Evolutionary conservation across 2,888 invertebrate genomes (phyloP), one percentile per base, ranked within the genome.

Genomic region (Andrena flavipes): DNA sequence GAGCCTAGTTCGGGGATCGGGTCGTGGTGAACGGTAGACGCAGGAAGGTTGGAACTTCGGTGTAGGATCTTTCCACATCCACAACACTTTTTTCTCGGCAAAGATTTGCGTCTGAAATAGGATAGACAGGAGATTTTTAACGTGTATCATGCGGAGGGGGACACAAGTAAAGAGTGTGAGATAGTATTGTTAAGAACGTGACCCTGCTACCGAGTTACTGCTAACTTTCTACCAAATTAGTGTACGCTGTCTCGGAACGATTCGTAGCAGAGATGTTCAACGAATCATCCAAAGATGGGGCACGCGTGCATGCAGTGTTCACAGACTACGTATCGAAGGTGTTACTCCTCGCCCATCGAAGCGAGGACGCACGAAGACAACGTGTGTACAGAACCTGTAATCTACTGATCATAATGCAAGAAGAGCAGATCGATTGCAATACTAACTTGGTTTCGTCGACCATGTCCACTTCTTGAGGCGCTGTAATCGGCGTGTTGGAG

Each of bases 361-460:
- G 7, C 3, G 20, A 29, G 8, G 56, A 51, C 10, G 23, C 7
- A 13, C 56, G 59, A 56, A n/a, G 20, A 56, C 35, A n/a, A 30
- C 8, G 35, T 54, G 51, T 49, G 20, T 10, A 26, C 26, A 5
- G 49, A 54, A 48, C 23, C 49, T 35, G 2, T 42, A 16, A 13
- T 74, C 60, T 62, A 67, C 30, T n/a, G 42, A 59, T 62, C 0
- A 23, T 16, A 51, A 42, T 42, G 42, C 16, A 51, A 4, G 13
- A 5, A 54, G n/a, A 54, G 16, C 10, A 68, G 35, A 49, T 63
- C 20, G 51, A 76, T 65, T 76, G 23, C 51, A 83, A 84, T 95
- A 96, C 97, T 96, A 96, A 98, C 98, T 98, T 99, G 95, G 98
- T 99, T 96, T 99, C 99, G 95, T 99, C 99, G 92, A 98, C 97